phyloP scores from a whole-genome alignment of 1,140 invertebrate genomes.

The Vollenhovia emeryi region DNA sequence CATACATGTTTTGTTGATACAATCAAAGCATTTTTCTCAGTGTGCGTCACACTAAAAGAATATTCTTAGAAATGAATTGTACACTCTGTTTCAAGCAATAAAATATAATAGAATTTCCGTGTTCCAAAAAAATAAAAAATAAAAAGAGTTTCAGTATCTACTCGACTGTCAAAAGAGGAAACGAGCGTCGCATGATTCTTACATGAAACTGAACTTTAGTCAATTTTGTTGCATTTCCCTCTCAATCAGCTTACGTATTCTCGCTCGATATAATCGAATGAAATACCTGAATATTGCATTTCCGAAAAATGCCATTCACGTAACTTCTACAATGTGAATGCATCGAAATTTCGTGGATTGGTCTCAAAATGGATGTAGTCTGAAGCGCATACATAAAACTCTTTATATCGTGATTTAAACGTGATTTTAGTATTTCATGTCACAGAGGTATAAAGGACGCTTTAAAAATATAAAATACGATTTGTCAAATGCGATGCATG shows the following conservation, averaged over 20 bases:
- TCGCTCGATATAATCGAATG: slow-evolving; percentile 39
- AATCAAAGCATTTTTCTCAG: too few species aligned
- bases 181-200: background rate
- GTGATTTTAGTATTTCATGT: slow-evolving; percentile 31
- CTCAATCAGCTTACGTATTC: slow-evolving; percentile 47
- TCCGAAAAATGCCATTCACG: slow-evolving; percentile 40
- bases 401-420: slow-evolving; percentile 47
- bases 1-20: too few species aligned
- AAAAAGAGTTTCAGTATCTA: background rate
- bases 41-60: background rate
- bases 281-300: slow-evolving; percentile 42
- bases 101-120: background rate
- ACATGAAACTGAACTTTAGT: slow-evolving; percentile 19
- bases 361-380: slow-evolving; percentile 44
- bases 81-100: background rate
- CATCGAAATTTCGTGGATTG: slow-evolving; percentile 50
- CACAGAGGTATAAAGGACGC: background rate
- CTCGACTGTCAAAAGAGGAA: background rate
- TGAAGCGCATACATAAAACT: slow-evolving; percentile 43
- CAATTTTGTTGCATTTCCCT: slow-evolving; percentile 33
- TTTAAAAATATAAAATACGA: slow-evolving; percentile 13
- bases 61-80: background rate
- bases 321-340: slow-evolving; percentile 39
- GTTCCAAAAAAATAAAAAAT: background rate
- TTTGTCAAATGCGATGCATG: background rate